A percentile compares a stretch with the other conserved stretches of the same genome.
Conservation (phyloP, 2,113 vertebrate genomes). For the Theropithecus gelada region DNA sequence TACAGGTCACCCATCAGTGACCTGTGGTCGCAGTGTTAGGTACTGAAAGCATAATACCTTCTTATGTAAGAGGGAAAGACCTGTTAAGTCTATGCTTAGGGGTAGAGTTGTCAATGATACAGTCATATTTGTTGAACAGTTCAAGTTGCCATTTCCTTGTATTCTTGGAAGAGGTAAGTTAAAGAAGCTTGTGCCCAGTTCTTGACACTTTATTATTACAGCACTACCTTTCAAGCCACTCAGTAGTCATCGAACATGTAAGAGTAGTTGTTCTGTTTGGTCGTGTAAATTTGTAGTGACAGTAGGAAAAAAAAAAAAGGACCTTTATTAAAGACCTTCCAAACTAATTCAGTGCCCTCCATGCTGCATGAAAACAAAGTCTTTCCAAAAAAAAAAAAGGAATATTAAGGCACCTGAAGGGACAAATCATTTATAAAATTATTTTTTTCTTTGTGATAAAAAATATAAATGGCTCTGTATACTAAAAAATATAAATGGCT, state of each 20-base stretch:
- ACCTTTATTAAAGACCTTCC: slow-evolving; percentile 71
- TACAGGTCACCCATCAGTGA: no score
- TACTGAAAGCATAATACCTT: slow-evolving; percentile 70
- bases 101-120: slow-evolving; percentile 75
- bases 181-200: slow-evolving; percentile 78
- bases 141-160: slow-evolving; percentile 81
- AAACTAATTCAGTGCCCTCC: slow-evolving; percentile 24
- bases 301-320: not conserved
- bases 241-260: slow-evolving; percentile 73
- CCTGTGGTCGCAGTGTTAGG: not conserved
- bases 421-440: not conserved
- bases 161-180: slow-evolving; percentile 80
- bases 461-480: not conserved
- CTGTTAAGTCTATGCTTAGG: slow-evolving; percentile 74
- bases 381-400: not conserved
- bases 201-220: slow-evolving; percentile 85
- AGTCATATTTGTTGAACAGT: slow-evolving; percentile 82
- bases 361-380: not conserved
- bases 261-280: slow-evolving; percentile 67
- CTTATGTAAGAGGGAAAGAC: slow-evolving; percentile 61
- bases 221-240: slow-evolving; percentile 80
- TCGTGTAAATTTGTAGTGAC: slow-evolving; percentile 70
- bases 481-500: not conserved
- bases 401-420: not conserved
- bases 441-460: slow-evolving; percentile 51